These are phyloP conservation scores for Aromia moschata DNA, from an alignment of 2,888 invertebrate species.

Conservation along the genomic window DNA sequence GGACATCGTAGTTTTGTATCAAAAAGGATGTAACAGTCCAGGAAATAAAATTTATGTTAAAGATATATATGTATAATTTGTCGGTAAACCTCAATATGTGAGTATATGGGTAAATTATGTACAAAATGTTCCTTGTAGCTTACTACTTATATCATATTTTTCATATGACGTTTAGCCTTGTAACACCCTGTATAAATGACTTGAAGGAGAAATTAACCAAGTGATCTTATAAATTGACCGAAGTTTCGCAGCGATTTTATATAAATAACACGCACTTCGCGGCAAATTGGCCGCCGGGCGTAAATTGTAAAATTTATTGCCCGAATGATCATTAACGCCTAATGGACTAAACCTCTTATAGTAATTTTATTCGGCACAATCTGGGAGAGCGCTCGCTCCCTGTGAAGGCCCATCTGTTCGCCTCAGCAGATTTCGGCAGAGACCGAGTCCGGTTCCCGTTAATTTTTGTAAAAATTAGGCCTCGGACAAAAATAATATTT, in stretches of 20 bases:
- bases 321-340: constrained; percentile 22
- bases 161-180: too few relatives aligned
- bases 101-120: too few relatives aligned
- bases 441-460: constrained; percentile 8
- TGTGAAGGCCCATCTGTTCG: constrained; percentile 20
- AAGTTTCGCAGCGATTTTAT: neutral
- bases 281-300: constrained; percentile 18
- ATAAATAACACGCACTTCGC: constrained; percentile 16
- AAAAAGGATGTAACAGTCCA: too few relatives aligned
- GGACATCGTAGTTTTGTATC: too few relatives aligned
- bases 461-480: constrained; percentile 8
- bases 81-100: too few relatives aligned
- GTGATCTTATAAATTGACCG: neutral
- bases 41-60: too few relatives aligned
- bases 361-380: constrained; percentile 24
- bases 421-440: neutral
- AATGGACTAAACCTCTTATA: constrained; percentile 28
- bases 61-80: too few relatives aligned
- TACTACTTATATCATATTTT: too few relatives aligned
- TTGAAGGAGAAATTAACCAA: too few relatives aligned
- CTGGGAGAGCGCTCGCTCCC: constrained; percentile 20
- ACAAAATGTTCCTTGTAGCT: too few relatives aligned
- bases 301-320: constrained; percentile 17
- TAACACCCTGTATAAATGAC: too few relatives aligned
- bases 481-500: constrained; percentile 15